A percentile compares a stretch with the other conserved stretches of the same genome.
phyloP scores from a whole-genome alignment of 2,888 invertebrate genomes.

The Sesia apiformis region DNA sequence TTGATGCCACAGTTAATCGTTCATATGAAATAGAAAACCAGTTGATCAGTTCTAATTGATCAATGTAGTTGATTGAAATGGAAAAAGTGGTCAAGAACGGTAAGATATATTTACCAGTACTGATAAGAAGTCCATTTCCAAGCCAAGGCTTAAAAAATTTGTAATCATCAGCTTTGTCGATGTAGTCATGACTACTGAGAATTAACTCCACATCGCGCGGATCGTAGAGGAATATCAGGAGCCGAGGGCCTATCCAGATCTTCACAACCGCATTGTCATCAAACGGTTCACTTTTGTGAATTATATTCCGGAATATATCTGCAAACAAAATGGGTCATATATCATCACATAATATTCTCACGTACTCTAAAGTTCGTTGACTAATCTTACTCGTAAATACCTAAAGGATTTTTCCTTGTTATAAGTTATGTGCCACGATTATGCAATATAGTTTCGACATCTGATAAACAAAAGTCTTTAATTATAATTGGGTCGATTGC shows the following conservation, averaged over 20 bases:
- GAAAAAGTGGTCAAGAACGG: too few species aligned
- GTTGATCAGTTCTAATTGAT: too few species aligned
- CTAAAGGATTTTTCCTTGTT: background rate
- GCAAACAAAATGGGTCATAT: too few species aligned
- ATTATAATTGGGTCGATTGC: too few species aligned
- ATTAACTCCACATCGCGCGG: constrained; percentile 86
- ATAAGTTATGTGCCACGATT: too few species aligned
- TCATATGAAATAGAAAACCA: too few species aligned
- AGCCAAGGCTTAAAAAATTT: constrained; percentile 89
- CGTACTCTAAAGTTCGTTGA: too few species aligned
- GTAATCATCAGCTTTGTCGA: constrained; percentile 87
- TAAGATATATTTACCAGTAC: constrained; percentile 75
- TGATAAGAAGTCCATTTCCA: constrained; percentile 86
- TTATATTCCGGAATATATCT: constrained; percentile 82
- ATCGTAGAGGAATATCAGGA: constrained; percentile 82
- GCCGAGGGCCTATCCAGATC: constrained; percentile 85
- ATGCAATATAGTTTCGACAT: too few species aligned
- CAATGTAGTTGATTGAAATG: too few species aligned
- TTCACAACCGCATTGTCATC: constrained; percentile 73
- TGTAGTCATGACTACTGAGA: constrained; percentile 85
- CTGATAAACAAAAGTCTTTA: too few species aligned
- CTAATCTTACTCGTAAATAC: background rate
- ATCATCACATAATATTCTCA: too few species aligned
- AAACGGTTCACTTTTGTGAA: constrained; percentile 68
- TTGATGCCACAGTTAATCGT: too few species aligned